Evolutionary conservation across 2,797 vertebrate genomes (phyloP).

Genomic region (Halcyon smyrnensis): DNA sequence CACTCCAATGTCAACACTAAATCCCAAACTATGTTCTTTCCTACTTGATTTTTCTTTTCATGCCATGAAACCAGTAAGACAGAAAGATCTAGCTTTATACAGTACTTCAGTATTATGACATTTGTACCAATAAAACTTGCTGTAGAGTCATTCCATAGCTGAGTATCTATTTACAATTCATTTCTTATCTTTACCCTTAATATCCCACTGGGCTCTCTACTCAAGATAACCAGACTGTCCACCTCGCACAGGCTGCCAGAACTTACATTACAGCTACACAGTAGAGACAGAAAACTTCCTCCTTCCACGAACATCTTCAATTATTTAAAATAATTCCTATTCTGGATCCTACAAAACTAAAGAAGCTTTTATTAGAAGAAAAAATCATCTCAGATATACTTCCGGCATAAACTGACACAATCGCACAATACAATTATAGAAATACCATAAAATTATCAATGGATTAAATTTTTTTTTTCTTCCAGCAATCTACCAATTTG

Average conservation of each 20-base stretch:
- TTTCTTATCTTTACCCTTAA: neutral
- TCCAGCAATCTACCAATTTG: neutral
- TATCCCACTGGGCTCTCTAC: neutral
- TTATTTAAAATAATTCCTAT: neutral
- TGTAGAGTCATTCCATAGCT: neutral
- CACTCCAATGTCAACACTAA: neutral
- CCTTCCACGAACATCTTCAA: neutral
- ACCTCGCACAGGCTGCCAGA: neutral
- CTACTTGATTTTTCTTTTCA: neutral
- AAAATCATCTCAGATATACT: neutral
- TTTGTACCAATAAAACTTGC: neutral
- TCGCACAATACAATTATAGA: neutral
- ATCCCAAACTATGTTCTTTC: neutral
- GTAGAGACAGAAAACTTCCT: neutral
- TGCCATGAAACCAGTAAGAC: neutral
- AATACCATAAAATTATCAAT: neutral
- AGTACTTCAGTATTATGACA: neutral
- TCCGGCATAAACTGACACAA: neutral
- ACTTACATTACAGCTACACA: neutral
- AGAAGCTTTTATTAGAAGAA: neutral
- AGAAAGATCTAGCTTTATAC: neutral
- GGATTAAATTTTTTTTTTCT: neutral
- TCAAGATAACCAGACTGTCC: neutral
- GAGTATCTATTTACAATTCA: neutral
- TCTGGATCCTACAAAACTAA: neutral